Evolutionary conservation across 2,113 vertebrate genomes (phyloP), one percentile per base, ranked within the genome.

Genomic region (Eolophus roseicapilla): DNA sequence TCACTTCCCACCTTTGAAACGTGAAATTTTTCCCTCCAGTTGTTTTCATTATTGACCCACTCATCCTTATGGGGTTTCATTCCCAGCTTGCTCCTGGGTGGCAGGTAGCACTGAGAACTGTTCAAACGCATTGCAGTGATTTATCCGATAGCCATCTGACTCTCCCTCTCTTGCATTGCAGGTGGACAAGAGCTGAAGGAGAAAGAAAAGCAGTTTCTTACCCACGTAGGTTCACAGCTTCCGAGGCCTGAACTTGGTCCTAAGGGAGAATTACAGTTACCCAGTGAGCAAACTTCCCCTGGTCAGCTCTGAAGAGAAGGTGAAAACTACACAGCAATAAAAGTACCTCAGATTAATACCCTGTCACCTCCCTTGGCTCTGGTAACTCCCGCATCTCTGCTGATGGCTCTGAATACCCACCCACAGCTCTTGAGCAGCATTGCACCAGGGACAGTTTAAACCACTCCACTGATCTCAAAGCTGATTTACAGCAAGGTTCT

Each of bases 61-160:
- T 29, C 62, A 15, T 7, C 24, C 53, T 3, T 0, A 13, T 0
- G 9, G 20, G 60, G 8, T 59, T 27, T 24, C 43, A 18, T 24
- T 64, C 86, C 69, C 25, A 46, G 49, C 52, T 41, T 49, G 29
- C 52, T n/a, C 55, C 8, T 4, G 4, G 47, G 21, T 23, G 13
- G 33, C 62, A 11, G 1, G 25, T 7, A 23, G 41, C 39, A 17
- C 37, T 20, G 44, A 53, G 78, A 35, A 29, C 35, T 25, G 43
- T 4, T 50, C n/a, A 13, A 14, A 18, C 2, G 11, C 28, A 1
- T 15, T 8, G 55, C n/a, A 4, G 9, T 18, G 41, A 5, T 27
- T 7, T 29, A 23, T 3, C 52, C 9, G 8, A 1, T 1, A 9
- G 28, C 55, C 33, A 5, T 2, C 37, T 31, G 49, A 0, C 29